phyloP scores from a whole-genome alignment of 2,113 vertebrate genomes.

The Patagioenas fasciata region DNA sequence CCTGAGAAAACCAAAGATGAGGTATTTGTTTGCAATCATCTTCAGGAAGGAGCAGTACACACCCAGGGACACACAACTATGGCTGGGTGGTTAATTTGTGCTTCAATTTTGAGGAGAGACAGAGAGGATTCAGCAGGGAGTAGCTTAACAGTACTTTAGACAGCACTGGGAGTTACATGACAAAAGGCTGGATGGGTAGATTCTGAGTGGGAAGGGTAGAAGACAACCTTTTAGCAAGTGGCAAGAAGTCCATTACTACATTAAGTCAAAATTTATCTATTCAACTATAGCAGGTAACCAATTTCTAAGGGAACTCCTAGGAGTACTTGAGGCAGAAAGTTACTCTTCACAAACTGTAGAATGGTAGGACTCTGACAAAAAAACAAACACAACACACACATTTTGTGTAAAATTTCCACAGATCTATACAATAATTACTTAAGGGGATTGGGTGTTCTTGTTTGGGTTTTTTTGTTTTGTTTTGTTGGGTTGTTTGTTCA shows the following conservation, averaged over 20 bases:
- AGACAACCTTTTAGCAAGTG: no score
- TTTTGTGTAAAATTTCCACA: neutral
- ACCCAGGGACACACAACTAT: fast-evolving
- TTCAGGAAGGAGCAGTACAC: neutral
- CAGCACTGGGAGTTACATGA: neutral
- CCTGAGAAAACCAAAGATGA: neutral
- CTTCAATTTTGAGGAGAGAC: neutral
- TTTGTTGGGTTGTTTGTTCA: neutral
- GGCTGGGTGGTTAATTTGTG: neutral
- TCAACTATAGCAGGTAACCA: neutral
- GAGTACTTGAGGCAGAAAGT: neutral
- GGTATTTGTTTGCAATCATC: neutral
- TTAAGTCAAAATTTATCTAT: neutral
- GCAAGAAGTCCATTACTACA: neutral
- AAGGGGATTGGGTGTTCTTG: neutral
- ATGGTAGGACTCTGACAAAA: neutral
- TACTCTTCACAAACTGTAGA: neutral
- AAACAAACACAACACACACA: no score
- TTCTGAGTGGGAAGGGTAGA: neutral
- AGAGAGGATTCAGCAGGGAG: neutral
- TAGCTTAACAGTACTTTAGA: neutral
- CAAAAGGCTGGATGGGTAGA: neutral
- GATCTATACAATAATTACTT: neutral
- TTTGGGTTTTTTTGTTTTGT: neutral
- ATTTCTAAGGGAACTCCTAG: neutral